Percentiles rank a stretch among this genome's conserved stretches.
phyloP scores from a whole-genome alignment of 2,113 vertebrate species.

The Phasianus colchicus region DNA sequence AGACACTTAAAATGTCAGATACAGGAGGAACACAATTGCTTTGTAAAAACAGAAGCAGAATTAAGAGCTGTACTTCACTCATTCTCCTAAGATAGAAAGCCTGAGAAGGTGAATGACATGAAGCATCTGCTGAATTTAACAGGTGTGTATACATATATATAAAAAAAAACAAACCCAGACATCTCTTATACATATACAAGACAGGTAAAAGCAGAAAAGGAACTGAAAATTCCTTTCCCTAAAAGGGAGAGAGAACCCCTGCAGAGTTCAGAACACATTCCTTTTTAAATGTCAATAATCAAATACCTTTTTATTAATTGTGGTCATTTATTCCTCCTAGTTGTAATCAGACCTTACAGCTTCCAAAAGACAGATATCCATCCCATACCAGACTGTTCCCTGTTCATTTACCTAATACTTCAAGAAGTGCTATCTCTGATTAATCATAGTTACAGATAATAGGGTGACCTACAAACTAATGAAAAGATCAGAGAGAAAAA shows the following conservation, averaged over 20 bases:
- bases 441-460: neutral
- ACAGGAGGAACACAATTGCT: fast-evolving
- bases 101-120: neutral
- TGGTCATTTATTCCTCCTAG: neutral
- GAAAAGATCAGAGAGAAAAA: neutral
- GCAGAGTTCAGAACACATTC: neutral
- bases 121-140: neutral
- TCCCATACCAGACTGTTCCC: neutral
- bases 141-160: neutral
- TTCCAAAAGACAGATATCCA: neutral
- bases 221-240: neutral
- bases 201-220: neutral
- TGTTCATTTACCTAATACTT: neutral
- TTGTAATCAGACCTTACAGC: neutral
- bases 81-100: neutral
- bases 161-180: neutral
- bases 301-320: neutral
- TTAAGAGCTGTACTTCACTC: neutral
- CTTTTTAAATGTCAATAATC: neutral
- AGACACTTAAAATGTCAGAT: neutral
- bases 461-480: neutral
- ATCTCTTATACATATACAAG: neutral
- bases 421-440: neutral
- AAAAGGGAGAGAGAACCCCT: neutral
- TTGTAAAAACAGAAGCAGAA: neutral